Evolutionary conservation across 37 sponge, comb jelly and placozoan genomes (phyloP).

Genomic region (Cliona cf. orientalis): DNA sequence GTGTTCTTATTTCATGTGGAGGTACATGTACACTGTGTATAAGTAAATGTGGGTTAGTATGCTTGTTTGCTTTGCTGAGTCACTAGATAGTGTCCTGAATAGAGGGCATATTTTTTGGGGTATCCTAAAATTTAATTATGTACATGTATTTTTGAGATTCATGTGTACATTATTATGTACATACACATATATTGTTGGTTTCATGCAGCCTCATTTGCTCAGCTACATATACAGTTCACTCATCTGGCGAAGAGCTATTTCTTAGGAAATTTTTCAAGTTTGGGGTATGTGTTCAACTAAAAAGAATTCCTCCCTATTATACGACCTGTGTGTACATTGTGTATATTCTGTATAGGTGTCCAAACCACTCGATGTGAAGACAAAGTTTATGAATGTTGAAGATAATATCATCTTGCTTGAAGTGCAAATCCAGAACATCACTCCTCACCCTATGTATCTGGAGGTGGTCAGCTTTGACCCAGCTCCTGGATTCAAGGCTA

Average conservation of each 20-base stretch:
- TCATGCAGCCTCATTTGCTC: slow-evolving; percentile 66
- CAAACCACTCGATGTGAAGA: slow-evolving; percentile 93
- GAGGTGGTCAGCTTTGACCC: slow-evolving; percentile 84
- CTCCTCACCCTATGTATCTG: slow-evolving; percentile 71
- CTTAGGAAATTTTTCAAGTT: slow-evolving; percentile 86
- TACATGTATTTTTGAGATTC: neutral
- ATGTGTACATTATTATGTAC: neutral
- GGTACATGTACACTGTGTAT: neutral
- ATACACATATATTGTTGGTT: neutral
- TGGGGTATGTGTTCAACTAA: slow-evolving; percentile 22
- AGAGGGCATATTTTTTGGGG: neutral
- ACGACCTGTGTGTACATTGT: neutral
- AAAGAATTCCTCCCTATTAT: neutral
- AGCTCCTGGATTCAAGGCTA: slow-evolving; percentile 46
- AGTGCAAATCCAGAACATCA: slow-evolving; percentile 87
- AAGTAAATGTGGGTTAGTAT: neutral
- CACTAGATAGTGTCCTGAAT: neutral
- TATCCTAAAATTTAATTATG: neutral
- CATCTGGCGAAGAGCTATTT: slow-evolving; percentile 75
- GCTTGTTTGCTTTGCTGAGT: neutral
- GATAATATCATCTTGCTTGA: slow-evolving; percentile 82
- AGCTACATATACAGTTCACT: slow-evolving; percentile 67
- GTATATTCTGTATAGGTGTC: slow-evolving; percentile 43
- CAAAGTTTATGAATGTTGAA: slow-evolving; percentile 66
- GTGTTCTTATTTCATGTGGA: neutral